These are phyloP conservation scores for Spodoptera litura DNA, from an alignment of 1,140 invertebrate genomes.

Conservation along the genomic window DNA sequence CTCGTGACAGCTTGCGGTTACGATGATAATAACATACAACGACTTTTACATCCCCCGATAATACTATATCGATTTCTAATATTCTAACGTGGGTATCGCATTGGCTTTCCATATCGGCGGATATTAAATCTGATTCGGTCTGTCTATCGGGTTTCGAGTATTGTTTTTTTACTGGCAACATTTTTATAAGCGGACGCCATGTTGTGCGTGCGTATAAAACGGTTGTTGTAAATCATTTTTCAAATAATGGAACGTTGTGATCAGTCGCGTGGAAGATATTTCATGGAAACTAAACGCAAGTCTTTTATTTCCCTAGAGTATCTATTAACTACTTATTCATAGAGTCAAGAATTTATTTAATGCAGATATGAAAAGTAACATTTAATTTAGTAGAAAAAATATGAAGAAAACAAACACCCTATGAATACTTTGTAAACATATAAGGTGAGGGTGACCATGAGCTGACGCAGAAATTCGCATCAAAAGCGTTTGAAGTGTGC, in stretches of 20 bases:
- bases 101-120: constrained; percentile 31
- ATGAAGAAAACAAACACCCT: too few relatives aligned
- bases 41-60: constrained; percentile 28
- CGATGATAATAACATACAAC: constrained; percentile 34
- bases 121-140: constrained; percentile 44
- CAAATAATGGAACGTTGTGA: constrained; percentile 1
- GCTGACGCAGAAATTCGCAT: constrained; percentile 59
- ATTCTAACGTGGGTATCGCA: constrained; percentile 39
- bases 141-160: constrained; percentile 29
- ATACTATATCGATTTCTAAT: constrained; percentile 38
- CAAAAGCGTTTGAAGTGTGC: constrained; percentile 51
- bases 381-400: too few relatives aligned
- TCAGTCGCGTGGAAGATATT: constrained; percentile 2
- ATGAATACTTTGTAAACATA: constrained; percentile 40
- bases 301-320: too few relatives aligned
- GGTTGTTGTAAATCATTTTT: constrained; percentile 36
- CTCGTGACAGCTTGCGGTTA: constrained; percentile 31
- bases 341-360: too few relatives aligned
- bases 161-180: constrained; percentile 31
- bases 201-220: constrained; percentile 1
- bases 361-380: too few relatives aligned
- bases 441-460: constrained; percentile 59
- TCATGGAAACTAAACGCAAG: not conserved
- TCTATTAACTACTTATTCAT: too few relatives aligned
- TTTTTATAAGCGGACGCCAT: constrained; percentile 11